These are phyloP conservation scores for Psephotus haematonotus DNA, from an alignment of 2,113 vertebrate genomes.

Conservation along the genomic window DNA sequence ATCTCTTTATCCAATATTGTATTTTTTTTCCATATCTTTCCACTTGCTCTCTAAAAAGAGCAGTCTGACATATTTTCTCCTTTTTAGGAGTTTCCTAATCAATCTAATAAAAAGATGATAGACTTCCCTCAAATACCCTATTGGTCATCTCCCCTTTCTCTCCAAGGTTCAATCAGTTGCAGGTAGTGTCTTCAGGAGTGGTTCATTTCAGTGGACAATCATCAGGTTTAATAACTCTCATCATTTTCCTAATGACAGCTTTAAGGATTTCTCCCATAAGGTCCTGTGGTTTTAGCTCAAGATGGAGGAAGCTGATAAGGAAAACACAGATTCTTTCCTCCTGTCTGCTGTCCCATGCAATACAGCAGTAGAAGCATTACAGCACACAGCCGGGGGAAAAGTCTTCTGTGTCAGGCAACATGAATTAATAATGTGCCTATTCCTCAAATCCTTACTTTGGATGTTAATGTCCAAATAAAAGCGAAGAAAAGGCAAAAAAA, in stretches of 20 bases:
- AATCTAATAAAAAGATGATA: neutral
- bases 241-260: neutral
- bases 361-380: neutral
- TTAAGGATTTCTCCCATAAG: neutral
- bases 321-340: neutral
- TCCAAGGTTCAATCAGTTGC: neutral
- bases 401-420: neutral
- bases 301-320: neutral
- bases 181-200: neutral
- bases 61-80: neutral
- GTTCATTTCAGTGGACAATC: neutral
- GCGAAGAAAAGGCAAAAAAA: neutral
- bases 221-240: neutral
- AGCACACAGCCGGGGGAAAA: neutral
- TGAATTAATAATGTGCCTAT: neutral
- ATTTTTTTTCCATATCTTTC: neutral
- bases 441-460: neutral
- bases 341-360: neutral
- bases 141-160: neutral
- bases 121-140: neutral
- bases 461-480: neutral
- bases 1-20: neutral
- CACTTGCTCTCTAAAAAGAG: constrained; percentile 2
- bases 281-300: neutral
- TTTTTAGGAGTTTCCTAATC: neutral